Evolutionary conservation across 2,113 vertebrate genomes (phyloP), one percentile per base, ranked within the genome.

Genomic region (Sminthopsis crassicaudata): DNA sequence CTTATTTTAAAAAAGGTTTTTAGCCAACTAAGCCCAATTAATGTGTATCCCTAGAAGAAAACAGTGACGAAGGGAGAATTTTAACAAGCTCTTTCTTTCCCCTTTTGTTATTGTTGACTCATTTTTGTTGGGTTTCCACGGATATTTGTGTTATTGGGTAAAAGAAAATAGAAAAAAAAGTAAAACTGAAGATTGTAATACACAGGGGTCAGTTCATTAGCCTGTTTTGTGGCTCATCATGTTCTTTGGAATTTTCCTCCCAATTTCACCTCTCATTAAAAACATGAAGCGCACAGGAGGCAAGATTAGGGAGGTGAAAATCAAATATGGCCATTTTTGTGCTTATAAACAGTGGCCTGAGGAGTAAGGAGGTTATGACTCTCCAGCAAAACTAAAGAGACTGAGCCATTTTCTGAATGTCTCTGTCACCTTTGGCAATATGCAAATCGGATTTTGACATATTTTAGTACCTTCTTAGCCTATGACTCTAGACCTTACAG

Each of bases 191-290:
- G 42, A 50, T 48, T 94, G 23, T 67, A 26, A 26, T 94, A 3
- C 22, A 54, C 89, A 89, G 46, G 52, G 94, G 46, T 84, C n/a
- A 23, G 16, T 48, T 52, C 3, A 16, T 88, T 60, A 90, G 93
- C 12, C 36, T 1, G 51, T 6, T 84, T 8, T 19, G 25, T 96
- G 48, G 24, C 48, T 95, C 84, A 23, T 92, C 42, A 46, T 90
- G 27, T 54, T 50, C 24, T 90, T 89, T 94, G 26, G n/a, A 23
- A 91, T 90, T 46, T 94, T 12, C 95, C 96, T 24, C 5, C 92
- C 52, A 46, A 67, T 91, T 91, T 54, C 93, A 52, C 92, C 94
- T 90, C 50, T 94, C 50, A 91, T 94, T 96, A 92, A 96, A 96
- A 94, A 93, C 24, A 19, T 67, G 92, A 57, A 46, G 91, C 42